These are phyloP conservation scores for Lithophane leautieri DNA, from an alignment of 2,888 invertebrate genomes.

Conservation along the genomic window DNA sequence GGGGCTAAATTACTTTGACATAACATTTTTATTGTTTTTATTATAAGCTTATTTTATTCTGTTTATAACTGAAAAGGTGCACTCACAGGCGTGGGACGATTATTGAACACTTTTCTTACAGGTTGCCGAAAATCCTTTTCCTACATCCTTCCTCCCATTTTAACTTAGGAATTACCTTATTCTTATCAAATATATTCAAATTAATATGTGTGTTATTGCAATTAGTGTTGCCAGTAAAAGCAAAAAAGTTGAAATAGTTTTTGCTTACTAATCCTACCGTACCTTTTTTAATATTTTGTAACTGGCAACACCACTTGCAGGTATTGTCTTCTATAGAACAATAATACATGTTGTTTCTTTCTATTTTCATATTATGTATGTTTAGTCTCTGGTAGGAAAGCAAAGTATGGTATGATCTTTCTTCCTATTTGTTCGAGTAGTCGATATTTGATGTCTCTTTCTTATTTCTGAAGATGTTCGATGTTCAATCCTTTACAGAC, in stretches of 20 bases:
- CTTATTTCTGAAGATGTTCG: conserved; percentile 74
- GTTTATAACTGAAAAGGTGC: conserved; percentile 60
- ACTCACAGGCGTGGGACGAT: conserved; percentile 68
- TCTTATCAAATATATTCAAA: conserved; percentile 57
- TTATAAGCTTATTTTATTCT: conserved; percentile 73
- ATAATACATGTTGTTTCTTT: conserved; percentile 65
- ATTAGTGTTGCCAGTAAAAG: conserved; percentile 50
- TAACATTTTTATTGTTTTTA: conserved; percentile 63
- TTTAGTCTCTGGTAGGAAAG: conserved; percentile 64
- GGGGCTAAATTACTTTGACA: conserved; percentile 20
- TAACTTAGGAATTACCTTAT: conserved; percentile 46
- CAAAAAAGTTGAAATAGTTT: not conserved
- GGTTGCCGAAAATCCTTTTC: conserved; percentile 80
- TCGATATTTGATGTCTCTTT: conserved; percentile 75
- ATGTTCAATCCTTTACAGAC: conserved; percentile 73
- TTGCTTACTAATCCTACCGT: not conserved
- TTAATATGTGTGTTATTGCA: conserved; percentile 60
- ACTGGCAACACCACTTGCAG: conserved; percentile 53
- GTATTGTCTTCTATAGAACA: conserved; percentile 49
- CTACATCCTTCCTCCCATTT: conserved; percentile 60
- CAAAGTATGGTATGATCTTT: conserved; percentile 64
- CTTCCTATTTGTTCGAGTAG: conserved; percentile 73
- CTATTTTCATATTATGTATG: conserved; percentile 63
- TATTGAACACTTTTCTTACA: conserved; percentile 79
- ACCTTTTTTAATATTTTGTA: not conserved